Conservation (phyloP, 2,888 invertebrate species). For the Vanessa cardui region DNA sequence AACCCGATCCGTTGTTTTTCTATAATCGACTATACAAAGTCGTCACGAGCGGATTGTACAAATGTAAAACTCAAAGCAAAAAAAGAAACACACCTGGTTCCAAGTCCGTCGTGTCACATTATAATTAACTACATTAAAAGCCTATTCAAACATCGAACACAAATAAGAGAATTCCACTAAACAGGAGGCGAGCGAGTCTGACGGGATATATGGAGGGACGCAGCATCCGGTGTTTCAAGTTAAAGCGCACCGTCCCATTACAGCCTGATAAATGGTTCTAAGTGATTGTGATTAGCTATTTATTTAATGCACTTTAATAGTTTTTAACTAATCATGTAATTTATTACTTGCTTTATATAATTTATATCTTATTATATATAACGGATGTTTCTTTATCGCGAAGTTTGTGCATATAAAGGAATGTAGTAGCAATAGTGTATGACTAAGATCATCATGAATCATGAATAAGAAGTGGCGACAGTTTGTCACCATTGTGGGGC, state of each 20-base stretch:
- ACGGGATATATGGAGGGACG: slow-evolving; percentile 39
- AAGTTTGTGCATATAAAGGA: too few relatives aligned
- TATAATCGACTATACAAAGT: too few relatives aligned
- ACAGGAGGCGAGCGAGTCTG: slow-evolving; percentile 38
- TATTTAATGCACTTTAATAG: slow-evolving; percentile 15
- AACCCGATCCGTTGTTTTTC: too few relatives aligned
- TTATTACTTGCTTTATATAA: background rate
- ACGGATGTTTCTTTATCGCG: too few relatives aligned
- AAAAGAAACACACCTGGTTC: background rate
- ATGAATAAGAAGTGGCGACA: too few relatives aligned
- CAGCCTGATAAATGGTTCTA: slow-evolving; percentile 26
- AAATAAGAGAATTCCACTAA: slow-evolving; percentile 30
- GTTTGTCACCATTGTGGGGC: too few relatives aligned
- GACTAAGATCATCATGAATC: too few relatives aligned
- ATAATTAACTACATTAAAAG: slow-evolving; percentile 16
- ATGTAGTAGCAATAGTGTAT: too few relatives aligned
- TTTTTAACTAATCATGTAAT: background rate
- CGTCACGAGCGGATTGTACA: too few relatives aligned
- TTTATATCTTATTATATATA: too few relatives aligned
- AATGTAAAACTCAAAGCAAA: too few relatives aligned
- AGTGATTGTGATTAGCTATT: slow-evolving; percentile 22
- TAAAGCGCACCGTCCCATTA: slow-evolving; percentile 28
- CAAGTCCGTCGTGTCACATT: background rate
- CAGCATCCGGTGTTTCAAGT: slow-evolving; percentile 42
- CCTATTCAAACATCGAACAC: slow-evolving; percentile 31